Conservation (phyloP, 2,113 vertebrate genomes). For the Tyrannus savana region DNA sequence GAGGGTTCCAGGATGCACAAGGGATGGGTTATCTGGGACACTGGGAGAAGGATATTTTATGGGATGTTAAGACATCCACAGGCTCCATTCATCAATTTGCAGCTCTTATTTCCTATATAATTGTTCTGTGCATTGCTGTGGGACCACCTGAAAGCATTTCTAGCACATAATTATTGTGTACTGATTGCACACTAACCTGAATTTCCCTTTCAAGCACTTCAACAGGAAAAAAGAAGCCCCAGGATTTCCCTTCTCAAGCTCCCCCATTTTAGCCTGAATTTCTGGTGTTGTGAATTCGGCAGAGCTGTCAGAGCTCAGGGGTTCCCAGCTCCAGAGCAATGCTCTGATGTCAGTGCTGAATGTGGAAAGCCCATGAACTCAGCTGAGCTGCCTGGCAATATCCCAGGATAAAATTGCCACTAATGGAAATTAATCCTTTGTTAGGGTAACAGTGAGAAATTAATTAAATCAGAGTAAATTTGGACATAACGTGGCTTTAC, state of each 20-base stretch:
- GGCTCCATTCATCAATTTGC: not conserved
- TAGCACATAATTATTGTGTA: accelerated
- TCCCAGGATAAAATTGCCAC: not conserved
- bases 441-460: not conserved
- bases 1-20: not conserved
- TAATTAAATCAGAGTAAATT: not conserved
- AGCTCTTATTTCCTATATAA: not conserved
- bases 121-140: not conserved
- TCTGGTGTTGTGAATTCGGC: not conserved
- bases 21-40: not conserved
- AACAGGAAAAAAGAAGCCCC: not conserved
- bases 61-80: not conserved
- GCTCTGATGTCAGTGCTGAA: not conserved
- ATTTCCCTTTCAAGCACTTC: accelerated
- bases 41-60: not conserved
- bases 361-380: not conserved
- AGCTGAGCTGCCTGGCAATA: not conserved
- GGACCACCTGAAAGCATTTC: not conserved
- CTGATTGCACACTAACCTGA: too few species aligned
- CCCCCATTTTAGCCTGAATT: not conserved
- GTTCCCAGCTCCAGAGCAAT: not conserved
- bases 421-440: not conserved
- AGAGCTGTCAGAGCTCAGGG: not conserved
- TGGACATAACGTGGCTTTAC: not conserved
- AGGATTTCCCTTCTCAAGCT: not conserved